A percentile compares a stretch with the other conserved stretches of the same genome.
These are phyloP conservation scores for Sarcophaga carnaria DNA, from an alignment of 2,888 invertebrate genomes.

Conservation along the genomic window DNA sequence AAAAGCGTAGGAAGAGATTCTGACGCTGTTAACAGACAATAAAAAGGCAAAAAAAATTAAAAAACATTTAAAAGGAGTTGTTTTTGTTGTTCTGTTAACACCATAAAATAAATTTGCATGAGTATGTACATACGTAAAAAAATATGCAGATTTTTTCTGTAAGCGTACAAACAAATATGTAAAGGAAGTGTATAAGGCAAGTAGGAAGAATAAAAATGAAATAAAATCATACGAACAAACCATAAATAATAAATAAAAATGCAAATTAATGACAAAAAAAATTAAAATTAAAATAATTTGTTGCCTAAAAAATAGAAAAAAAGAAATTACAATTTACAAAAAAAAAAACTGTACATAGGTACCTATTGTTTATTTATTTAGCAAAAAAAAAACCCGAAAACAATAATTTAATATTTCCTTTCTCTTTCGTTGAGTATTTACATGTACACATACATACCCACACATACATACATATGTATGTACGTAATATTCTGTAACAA, in stretches of 20 bases:
- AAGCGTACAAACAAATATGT: not conserved
- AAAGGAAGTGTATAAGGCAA: slow-evolving; percentile 26
- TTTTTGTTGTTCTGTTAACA: not conserved
- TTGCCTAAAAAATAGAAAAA: not conserved
- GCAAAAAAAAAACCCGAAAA: not conserved
- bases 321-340: not conserved
- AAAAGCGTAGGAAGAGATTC: slow-evolving; percentile 28
- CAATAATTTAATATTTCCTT: slow-evolving; percentile 55
- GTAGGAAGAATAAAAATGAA: slow-evolving; percentile 49
- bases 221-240: slow-evolving; percentile 32
- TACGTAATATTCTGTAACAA: not conserved
- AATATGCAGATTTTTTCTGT: not conserved
- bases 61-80: not conserved
- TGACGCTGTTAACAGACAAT: not conserved
- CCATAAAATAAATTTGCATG: not conserved
- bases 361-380: no score
- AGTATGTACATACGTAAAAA: no score
- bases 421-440: slow-evolving; percentile 2
- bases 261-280: slow-evolving; percentile 43
- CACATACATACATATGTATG: no score
- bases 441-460: not conserved
- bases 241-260: slow-evolving; percentile 51
- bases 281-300: slow-evolving; percentile 11
- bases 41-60: not conserved
- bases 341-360: not conserved